A percentile compares a stretch with the other conserved stretches of the same genome.
These are phyloP conservation scores for Erythrocercus mccallii DNA, from an alignment of 2,113 vertebrate species.

Conservation along the genomic window DNA sequence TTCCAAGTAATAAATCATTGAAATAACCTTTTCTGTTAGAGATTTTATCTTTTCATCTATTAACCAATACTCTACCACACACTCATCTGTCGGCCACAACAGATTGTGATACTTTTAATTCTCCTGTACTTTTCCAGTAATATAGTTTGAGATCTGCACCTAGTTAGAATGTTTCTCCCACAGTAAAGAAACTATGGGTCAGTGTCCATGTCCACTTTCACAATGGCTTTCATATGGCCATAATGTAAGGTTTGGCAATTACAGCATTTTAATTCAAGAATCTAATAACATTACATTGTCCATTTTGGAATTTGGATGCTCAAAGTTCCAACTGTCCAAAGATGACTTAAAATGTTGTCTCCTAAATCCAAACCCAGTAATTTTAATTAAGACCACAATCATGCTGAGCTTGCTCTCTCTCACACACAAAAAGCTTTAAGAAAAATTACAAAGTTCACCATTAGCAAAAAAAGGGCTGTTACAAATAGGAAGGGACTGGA, in stretches of 20 bases:
- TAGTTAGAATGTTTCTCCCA: neutral
- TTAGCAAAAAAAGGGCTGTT: neutral
- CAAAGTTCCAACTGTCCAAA: neutral
- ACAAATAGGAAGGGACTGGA: neutral
- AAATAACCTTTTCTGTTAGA: neutral
- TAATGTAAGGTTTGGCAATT: neutral
- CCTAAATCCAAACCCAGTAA: neutral
- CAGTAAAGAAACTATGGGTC: neutral
- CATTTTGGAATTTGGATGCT: neutral
- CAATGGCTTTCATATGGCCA: neutral
- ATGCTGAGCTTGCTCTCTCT: neutral
- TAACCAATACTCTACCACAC: neutral
- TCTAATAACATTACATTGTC: neutral
- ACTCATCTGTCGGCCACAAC: neutral
- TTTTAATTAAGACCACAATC: neutral
- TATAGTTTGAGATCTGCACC: neutral
- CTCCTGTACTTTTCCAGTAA: neutral
- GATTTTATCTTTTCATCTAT: neutral
- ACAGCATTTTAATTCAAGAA: neutral
- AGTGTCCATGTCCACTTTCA: neutral
- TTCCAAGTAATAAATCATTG: neutral
- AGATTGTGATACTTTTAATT: neutral
- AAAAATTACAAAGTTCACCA: neutral
- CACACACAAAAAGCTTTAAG: neutral
- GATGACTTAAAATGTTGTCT: neutral